Conservation (phyloP, 2,797 vertebrate genomes). For the Chiroxiphia lanceolata region DNA sequence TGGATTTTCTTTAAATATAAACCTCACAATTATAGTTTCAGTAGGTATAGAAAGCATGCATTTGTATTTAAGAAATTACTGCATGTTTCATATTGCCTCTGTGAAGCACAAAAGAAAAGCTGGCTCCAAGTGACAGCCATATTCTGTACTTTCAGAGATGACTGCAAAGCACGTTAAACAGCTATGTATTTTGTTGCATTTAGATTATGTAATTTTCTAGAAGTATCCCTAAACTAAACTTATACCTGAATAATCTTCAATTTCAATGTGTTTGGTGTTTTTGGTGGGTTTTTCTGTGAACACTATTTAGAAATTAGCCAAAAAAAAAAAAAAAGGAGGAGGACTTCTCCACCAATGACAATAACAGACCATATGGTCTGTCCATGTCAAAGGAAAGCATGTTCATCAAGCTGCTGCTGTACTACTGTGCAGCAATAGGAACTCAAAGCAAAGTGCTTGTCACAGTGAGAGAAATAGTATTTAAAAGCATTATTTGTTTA, state of each 20-base stretch:
- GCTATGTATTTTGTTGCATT: background rate
- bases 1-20: background rate
- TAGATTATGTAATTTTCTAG: background rate
- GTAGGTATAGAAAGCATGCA: background rate
- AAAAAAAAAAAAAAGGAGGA: background rate
- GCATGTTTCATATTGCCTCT: background rate
- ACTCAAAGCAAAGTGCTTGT: background rate
- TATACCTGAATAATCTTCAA: background rate
- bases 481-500: background rate
- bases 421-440: background rate
- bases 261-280: background rate
- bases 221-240: background rate
- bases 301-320: background rate
- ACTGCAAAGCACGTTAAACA: background rate
- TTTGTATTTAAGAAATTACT: background rate
- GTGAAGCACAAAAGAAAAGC: background rate
- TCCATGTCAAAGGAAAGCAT: background rate
- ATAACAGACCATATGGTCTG: background rate
- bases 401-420: background rate
- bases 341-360: background rate
- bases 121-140: background rate
- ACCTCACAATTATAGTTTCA: background rate
- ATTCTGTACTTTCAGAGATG: background rate
- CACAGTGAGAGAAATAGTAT: background rate
- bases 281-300: background rate